Evolutionary conservation across 2,113 vertebrate species (phyloP).

Genomic region (Gambusia holbrooki): DNA sequence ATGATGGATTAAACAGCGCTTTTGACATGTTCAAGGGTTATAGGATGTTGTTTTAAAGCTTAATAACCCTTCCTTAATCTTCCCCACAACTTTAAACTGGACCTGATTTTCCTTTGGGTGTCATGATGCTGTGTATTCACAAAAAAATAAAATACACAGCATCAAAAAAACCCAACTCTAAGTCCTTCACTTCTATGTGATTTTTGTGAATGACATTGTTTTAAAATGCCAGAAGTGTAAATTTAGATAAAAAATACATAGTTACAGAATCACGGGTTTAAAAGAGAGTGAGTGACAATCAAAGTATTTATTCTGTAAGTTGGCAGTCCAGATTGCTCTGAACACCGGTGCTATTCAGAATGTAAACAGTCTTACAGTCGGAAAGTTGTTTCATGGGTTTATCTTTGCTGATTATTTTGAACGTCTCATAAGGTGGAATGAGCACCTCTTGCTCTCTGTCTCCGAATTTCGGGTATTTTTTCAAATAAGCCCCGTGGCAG

Average conservation of each 20-base stretch:
- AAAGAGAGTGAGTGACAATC: background rate
- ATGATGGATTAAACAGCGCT: no score
- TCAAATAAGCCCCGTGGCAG: slow-evolving; percentile 20
- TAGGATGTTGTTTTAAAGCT: no score
- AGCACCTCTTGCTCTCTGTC: background rate
- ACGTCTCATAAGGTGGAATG: slow-evolving; percentile 4
- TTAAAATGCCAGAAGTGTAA: background rate
- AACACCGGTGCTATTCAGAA: background rate
- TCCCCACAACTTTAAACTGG: no score
- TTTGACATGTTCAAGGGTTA: no score
- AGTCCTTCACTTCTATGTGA: no score
- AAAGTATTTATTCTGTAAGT: background rate
- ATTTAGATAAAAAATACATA: background rate
- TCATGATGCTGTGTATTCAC: no score
- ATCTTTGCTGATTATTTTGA: background rate
- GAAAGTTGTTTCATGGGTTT: background rate
- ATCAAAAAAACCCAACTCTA: no score
- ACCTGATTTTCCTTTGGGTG: no score
- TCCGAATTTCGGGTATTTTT: background rate
- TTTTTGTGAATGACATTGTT: background rate
- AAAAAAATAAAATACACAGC: no score
- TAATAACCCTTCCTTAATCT: no score
- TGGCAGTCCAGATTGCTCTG: background rate
- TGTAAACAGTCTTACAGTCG: background rate
- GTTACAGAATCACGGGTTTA: background rate